Conservation (phyloP, 2,888 invertebrate genomes). For the Chromoteleia sp. region DNA sequence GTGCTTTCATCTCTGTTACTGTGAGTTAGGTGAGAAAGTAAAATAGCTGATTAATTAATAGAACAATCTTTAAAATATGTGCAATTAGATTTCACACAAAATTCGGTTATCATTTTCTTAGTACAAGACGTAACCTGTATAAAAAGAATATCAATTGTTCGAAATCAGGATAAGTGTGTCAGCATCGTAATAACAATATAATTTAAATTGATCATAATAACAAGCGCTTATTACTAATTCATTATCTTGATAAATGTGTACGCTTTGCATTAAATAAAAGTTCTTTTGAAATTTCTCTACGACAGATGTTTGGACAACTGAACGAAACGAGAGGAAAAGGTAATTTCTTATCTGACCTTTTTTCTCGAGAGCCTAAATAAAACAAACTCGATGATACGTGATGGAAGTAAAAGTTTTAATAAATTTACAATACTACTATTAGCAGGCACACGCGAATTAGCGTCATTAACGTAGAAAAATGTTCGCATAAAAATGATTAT, state of each 20-base stretch:
- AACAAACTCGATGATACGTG: not conserved
- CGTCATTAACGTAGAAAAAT: no score
- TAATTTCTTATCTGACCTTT: constrained; percentile 26
- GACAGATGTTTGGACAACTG: constrained; percentile 12
- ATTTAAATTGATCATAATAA: constrained; percentile 26
- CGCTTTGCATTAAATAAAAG: constrained; percentile 16
- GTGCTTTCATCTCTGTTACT: no score
- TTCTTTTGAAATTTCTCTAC: constrained; percentile 8
- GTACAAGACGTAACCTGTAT: not conserved
- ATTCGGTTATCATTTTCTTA: no score
- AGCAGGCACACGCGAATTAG: no score
- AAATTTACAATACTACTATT: no score
- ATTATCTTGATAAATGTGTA: constrained; percentile 25
- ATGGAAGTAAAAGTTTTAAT: constrained; percentile 21
- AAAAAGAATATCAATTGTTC: constrained; percentile 20
- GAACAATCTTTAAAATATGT: no score
- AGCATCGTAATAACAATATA: constrained; percentile 12
- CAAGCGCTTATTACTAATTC: constrained; percentile 19
- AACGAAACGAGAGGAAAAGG: constrained; percentile 42
- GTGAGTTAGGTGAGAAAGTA: no score
- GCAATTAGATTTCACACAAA: no score
- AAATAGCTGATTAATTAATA: no score
- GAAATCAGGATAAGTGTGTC: constrained; percentile 24
- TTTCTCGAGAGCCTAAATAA: constrained; percentile 4
- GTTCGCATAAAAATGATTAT: no score